These are phyloP conservation scores for Todiramphus saurophagus DNA, from an alignment of 2,113 vertebrate species.

Conservation along the genomic window DNA sequence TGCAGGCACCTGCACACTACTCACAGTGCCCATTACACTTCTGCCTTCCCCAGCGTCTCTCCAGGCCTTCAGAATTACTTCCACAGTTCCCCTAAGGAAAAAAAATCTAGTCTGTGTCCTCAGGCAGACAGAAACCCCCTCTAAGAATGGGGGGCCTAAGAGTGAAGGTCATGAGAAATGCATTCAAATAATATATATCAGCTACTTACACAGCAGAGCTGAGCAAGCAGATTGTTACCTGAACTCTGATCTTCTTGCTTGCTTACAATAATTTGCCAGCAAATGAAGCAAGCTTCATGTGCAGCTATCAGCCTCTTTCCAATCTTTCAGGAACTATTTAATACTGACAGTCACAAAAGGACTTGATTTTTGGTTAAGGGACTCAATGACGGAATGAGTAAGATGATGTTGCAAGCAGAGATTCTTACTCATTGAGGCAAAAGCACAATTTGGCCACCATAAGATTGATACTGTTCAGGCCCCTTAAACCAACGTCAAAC, in stretches of 20 bases:
- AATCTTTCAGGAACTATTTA: not conserved
- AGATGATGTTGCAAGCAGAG: rapidly evolving
- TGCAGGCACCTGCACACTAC: not conserved
- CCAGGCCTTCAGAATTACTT: not conserved
- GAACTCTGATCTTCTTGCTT: not conserved
- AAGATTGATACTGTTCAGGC: rapidly evolving
- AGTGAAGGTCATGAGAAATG: not conserved
- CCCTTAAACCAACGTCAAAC: not conserved
- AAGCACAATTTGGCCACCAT: not conserved
- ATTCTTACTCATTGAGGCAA: not conserved
- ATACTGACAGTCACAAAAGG: not conserved
- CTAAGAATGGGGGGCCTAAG: not conserved
- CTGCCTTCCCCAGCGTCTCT: not conserved
- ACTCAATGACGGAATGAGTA: not conserved
- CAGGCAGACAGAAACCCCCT: not conserved
- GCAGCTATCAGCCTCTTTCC: not conserved
- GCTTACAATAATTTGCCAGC: not conserved
- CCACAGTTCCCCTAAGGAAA: not conserved
- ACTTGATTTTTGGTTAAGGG: not conserved
- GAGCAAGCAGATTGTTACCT: not conserved
- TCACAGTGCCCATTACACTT: rapidly evolving
- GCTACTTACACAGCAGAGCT: not conserved
- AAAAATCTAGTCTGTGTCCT: not conserved
- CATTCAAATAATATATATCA: not conserved
- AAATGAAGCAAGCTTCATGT: not conserved